Conservation (phyloP, 1,140 invertebrate species). For the Macrosteles quadrilineatus region DNA sequence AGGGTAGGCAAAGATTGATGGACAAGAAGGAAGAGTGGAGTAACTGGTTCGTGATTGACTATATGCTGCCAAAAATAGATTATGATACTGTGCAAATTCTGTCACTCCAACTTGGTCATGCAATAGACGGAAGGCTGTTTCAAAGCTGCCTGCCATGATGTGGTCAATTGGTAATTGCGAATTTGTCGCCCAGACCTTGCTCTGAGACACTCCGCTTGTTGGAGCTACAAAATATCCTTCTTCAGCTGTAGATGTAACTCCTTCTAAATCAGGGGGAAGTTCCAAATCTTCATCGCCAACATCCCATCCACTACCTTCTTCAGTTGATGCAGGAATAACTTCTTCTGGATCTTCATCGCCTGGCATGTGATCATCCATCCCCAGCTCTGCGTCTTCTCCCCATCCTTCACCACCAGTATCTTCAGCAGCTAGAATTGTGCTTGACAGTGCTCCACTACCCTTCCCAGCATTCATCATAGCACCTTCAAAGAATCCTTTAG, state of each 20-base stretch:
- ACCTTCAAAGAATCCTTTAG: slow-evolving; percentile 79
- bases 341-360: slow-evolving; percentile 54
- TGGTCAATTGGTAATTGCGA: slow-evolving; percentile 91
- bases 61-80: slow-evolving; percentile 78
- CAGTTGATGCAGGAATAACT: slow-evolving; percentile 51
- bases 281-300: slow-evolving; percentile 94
- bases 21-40: slow-evolving; percentile 72
- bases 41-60: slow-evolving; percentile 74
- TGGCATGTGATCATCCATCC: slow-evolving; percentile 63
- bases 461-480: slow-evolving; percentile 58
- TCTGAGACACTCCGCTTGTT: slow-evolving; percentile 62
- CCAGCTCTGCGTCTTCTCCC: slow-evolving; percentile 87
- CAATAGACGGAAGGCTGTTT: slow-evolving; percentile 81
- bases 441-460: slow-evolving; percentile 53
- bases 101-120: slow-evolving; percentile 89
- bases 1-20: slow-evolving; percentile 78
- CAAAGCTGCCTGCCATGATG: slow-evolving; percentile 91
- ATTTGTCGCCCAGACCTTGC: slow-evolving; percentile 79
- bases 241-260: slow-evolving; percentile 37
- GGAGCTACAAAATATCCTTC: slow-evolving; percentile 83
- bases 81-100: slow-evolving; percentile 84
- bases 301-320: slow-evolving; percentile 84
- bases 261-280: slow-evolving; percentile 82
- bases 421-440: slow-evolving; percentile 43
- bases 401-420: slow-evolving; percentile 72